Evolutionary conservation across 2,113 vertebrate species (phyloP).

Genomic region (Macrotis lagotis): DNA sequence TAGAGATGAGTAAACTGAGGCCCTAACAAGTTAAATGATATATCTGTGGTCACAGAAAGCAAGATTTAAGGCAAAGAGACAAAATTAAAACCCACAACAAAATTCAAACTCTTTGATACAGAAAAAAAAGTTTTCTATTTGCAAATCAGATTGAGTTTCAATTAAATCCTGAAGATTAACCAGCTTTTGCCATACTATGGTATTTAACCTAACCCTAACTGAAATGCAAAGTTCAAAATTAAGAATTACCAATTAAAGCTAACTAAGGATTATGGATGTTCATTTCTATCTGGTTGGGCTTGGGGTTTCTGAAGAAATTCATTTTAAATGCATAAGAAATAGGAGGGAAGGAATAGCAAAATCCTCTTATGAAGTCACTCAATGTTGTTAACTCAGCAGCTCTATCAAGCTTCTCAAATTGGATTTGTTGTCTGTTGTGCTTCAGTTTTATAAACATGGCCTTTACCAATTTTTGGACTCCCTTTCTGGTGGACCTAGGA

Average conservation of each 20-base stretch:
- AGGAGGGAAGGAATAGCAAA: background rate
- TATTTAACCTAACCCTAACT: background rate
- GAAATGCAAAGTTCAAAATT: background rate
- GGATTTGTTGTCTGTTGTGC: background rate
- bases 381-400: background rate
- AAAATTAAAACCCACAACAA: background rate
- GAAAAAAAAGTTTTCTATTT: background rate
- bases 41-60: background rate
- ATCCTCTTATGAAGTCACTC: background rate
- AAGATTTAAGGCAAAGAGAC: background rate
- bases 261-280: background rate
- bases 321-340: background rate
- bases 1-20: background rate
- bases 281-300: background rate
- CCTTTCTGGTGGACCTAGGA: background rate
- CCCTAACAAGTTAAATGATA: background rate
- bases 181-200: background rate
- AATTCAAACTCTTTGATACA: background rate
- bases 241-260: background rate
- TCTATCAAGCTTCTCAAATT: background rate
- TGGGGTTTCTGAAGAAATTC: conserved; percentile 27
- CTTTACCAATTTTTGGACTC: background rate
- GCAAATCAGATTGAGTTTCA: background rate
- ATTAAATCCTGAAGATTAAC: background rate
- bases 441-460: background rate